Base-by-base conservation (phyloP, 2,113 vertebrate genomes). In the Lamprotornis superbus region DNA sequence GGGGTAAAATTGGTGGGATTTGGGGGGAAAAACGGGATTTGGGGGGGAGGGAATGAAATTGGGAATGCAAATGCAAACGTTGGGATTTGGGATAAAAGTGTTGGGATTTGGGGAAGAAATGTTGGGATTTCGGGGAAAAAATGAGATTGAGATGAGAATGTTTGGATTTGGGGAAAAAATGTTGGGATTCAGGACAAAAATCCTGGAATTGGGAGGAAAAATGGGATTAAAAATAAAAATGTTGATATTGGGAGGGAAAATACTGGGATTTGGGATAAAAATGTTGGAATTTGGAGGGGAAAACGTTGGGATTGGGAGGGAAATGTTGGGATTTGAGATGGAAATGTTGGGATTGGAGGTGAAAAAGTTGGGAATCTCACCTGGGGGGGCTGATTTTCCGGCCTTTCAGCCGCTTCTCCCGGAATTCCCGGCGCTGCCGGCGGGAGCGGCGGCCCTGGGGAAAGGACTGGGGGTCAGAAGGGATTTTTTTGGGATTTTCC, bases 301-400 rank as follows among this genome's bases (percentile, higher is more conserved):
- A 6, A 30, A 70, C 3, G 5, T 4, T 15, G 40, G 12, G 40
- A 42, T 12, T 42, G 11, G 40, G 10, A n/a, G 4, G 39, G 39
- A 39, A 39, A 39, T 39, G 11, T 39, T 23, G 35, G 15, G 15
- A 24, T 40, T 53, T 23, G 4, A 5, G n/a, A 2, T 5, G 3
- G 2, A 30, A 65, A n/a, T 2, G 21, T n/a, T 7, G 16, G 65
- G 24, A 47, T 67, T 20, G 6, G 30, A 12, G 70, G 2, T 14
- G 16, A 8, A 25, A 39, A 24, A 0, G 3, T 4, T 2, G 23
- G 7, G 5, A 22, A 2, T n/a, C 73, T 15, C 98, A 99, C 99
- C 99, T 99, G 14, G 99, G 99, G 7, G 99, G 99, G 91, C 99
- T 99, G 97, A 99, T 99, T 93, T 99, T 99, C 74, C 99, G 97